Evolutionary conservation across 1,140 invertebrate genomes (phyloP), one percentile per base, ranked within the genome.

Genomic region (Hycleus phaleratus): DNA sequence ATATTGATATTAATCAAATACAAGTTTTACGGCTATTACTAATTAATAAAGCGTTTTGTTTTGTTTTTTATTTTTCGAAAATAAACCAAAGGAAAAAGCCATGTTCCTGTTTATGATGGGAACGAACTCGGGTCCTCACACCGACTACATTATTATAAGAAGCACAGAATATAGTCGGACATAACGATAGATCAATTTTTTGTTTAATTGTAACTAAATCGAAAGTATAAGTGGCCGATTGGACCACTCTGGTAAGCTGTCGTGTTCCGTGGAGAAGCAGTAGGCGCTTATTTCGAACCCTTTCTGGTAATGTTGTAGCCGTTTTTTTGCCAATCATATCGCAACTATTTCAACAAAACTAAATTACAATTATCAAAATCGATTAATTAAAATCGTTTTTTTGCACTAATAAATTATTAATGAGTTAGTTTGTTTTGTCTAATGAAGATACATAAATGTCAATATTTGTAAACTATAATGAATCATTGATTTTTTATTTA

Each of bases 171-270:
- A n/a, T 39, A 42, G 45, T 42, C 18, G 53, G 9, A 40, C 51
- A 54, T 42, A n/a, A 7, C 7, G 4, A 12, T 4, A 26, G 38
- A 8, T 46, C 38, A 12, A 32, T 10, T 0, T 6, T 32, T 26
- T 45, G 6, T 32, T 11, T 25, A 43, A 18, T 18, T n/a, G 10
- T 32, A 7, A 38, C 9, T 11, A 3, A 9, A 10, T 26, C 7
- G 7, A 46, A 4, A 12, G n/a, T 11, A n/a, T 18, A 43, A 11
- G 26, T 56, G 59, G 54, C 38, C 59, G 43, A 46, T 48, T 60
- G 47, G 25, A 56, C 47, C 47, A 55, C 58, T 56, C 54, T 56
- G 53, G 59, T 60, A 60, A 56, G 59, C 53, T 60, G 59, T 60
- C 59, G 56, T 60, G 59, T 60, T 60, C 46, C 38, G 24, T 60